phyloP scores from a whole-genome alignment of 2,113 vertebrate species.

The Reinhardtius hippoglossoides region DNA sequence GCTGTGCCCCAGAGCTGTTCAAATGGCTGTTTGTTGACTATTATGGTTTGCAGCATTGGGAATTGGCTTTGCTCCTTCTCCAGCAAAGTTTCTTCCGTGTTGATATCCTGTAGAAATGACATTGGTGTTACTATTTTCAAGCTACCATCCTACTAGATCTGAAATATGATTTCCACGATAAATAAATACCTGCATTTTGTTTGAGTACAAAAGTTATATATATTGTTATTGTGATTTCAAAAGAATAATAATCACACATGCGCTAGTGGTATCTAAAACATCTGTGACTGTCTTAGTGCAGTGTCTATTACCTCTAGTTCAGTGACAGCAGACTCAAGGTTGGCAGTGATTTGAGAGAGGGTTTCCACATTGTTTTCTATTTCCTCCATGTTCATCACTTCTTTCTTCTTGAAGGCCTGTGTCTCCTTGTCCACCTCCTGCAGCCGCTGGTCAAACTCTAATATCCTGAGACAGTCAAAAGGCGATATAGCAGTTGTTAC shows the following conservation, averaged over 20 bases:
- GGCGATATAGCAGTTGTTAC: neutral
- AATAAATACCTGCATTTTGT: neutral
- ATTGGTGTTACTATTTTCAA: neutral
- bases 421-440: slow-evolving; percentile 81
- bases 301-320: slow-evolving; percentile 85
- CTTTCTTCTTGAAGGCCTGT: slow-evolving; percentile 85
- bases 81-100: slow-evolving; percentile 89
- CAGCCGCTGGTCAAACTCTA: slow-evolving; percentile 81
- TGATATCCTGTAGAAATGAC: slow-evolving; percentile 83
- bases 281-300: neutral
- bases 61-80: slow-evolving; percentile 86
- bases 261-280: neutral
- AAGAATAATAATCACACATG: neutral
- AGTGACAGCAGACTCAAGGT: slow-evolving; percentile 80
- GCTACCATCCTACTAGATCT: no score
- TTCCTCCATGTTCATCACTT: slow-evolving; percentile 82
- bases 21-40: slow-evolving; percentile 85
- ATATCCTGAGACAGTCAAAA: slow-evolving; percentile 77
- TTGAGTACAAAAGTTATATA: neutral
- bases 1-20: slow-evolving; percentile 91
- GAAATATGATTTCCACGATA: no score
- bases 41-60: slow-evolving; percentile 85
- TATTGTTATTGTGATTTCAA: neutral
- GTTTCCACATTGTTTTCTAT: slow-evolving; percentile 87
- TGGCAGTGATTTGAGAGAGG: slow-evolving; percentile 81